phyloP scores from a whole-genome alignment of 2,888 invertebrate genomes.

The Dichetophora obliterata region DNA sequence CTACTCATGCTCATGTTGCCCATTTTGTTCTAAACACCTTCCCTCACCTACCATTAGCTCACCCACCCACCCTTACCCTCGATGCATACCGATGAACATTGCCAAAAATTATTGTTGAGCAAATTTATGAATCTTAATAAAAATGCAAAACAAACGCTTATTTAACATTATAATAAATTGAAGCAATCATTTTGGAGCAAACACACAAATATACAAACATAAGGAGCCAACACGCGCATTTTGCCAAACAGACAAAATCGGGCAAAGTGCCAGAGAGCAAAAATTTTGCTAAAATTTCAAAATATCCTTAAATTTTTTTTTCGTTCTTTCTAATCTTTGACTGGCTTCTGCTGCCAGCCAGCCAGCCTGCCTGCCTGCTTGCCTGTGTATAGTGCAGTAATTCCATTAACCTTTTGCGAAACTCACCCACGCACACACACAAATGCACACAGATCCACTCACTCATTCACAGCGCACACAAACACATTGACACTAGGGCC shows the following conservation, averaged over 20 bases:
- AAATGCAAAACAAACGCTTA: conserved; percentile 18
- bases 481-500: not conserved
- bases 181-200: conserved; percentile 26
- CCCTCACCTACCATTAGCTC: too few species aligned
- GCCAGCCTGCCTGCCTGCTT: not conserved
- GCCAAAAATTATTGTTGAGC: not conserved
- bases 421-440: conserved; percentile 20
- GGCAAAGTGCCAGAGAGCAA: conserved; percentile 12
- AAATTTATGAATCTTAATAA: conserved; percentile 30
- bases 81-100: not conserved
- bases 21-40: too few species aligned
- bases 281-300: not conserved
- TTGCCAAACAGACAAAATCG: conserved; percentile 7
- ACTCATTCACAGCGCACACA: not conserved
- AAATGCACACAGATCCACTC: not conserved
- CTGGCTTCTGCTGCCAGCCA: conserved; percentile 4
- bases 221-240: too few species aligned
- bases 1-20: too few species aligned
- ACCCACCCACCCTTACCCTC: too few species aligned
- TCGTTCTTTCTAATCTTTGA: conserved; percentile 11
- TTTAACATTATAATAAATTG: conserved; percentile 33
- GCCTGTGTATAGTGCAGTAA: conserved; percentile 16
- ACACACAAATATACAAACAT: not conserved
- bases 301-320: not conserved
- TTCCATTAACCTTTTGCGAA: conserved; percentile 36